Evolutionary conservation across 2,888 invertebrate genomes (phyloP), one percentile per base, ranked within the genome.

Genomic region (Agriopis leucophaearia): DNA sequence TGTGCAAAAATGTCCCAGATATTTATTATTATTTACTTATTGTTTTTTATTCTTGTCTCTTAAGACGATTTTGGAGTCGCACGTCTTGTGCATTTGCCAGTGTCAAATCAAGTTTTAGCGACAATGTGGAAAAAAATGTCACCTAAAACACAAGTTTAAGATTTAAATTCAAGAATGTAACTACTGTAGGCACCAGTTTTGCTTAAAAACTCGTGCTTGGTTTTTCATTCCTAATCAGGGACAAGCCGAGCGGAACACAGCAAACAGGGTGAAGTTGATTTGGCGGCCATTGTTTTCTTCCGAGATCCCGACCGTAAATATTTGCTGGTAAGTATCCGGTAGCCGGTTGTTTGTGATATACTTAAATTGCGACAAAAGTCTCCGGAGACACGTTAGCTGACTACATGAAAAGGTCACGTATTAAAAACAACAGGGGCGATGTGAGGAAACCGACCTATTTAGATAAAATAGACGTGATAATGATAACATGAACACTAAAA

Each of bases 211-310:
- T 47, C 69, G 27, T 45, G 15, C 54, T 40, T 56, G 57, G 67
- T 65, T 72, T 64, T 64, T 61, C 58, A 74, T 61, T 73, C 63
- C 62, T 61, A 55, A 74, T 76, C 71, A 63, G 54, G 57, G 64
- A 66, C 72, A 70, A 58, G 27, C 70, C 56, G 60, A 72, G 61
- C 68, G 61, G 57, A 74, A 73, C 63, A 69, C 48, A 64, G 67
- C 70, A 71, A 75, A 76, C 74, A 76, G 75, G 73, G 48, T 52
- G 51, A 71, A 74, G 70, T 72, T 72, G 57, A 72, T 76, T 74
- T 72, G 63, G 60, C 70, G 70, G 74, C 70, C 68, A 57, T 73
- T 70, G 63, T 75, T 76, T 77, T 58, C 63, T 64, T 60, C 63
- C 64, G 36, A 60, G 69, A 70, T 65, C 63, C 65, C 63, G 6